Conservation (phyloP, 2,113 vertebrate species). For the Spizaetus ornatus region DNA sequence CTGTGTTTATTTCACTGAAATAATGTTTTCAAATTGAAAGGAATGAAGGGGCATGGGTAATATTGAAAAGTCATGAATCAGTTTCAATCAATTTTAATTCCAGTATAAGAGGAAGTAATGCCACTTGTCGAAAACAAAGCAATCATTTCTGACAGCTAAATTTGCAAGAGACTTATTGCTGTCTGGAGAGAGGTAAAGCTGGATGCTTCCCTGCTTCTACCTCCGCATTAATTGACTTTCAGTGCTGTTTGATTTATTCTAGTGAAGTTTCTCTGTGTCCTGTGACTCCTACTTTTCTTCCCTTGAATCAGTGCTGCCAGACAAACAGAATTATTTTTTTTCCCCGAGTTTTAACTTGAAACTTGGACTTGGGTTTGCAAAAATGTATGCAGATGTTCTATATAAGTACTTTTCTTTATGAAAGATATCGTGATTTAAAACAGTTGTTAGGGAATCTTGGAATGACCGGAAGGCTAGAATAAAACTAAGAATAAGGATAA, state of each 20-base stretch:
- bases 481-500: not conserved
- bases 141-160: conserved; percentile 55
- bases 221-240: conserved; percentile 22
- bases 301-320: not conserved
- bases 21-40: conserved; percentile 6
- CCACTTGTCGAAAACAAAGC: conserved; percentile 62
- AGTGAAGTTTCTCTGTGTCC: not conserved
- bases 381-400: not conserved
- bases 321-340: not conserved
- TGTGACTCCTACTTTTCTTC: not conserved
- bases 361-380: not conserved
- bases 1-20: conserved; percentile 8
- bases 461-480: not conserved
- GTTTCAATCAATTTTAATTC: conserved; percentile 64
- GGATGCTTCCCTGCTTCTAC: conserved; percentile 13
- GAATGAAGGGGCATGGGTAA: conserved; percentile 15
- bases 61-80: conserved; percentile 52
- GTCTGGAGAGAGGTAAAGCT: conserved; percentile 38
- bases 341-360: not conserved
- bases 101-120: conserved; percentile 55
- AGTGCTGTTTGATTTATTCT: not conserved
- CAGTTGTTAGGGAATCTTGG: not conserved
- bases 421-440: not conserved
- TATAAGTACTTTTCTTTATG: not conserved
- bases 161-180: conserved; percentile 52